A percentile compares a stretch with the other conserved stretches of the same genome.
Conservation (phyloP, 2,113 vertebrate genomes). For the Machaerirhynchus nigripectus region DNA sequence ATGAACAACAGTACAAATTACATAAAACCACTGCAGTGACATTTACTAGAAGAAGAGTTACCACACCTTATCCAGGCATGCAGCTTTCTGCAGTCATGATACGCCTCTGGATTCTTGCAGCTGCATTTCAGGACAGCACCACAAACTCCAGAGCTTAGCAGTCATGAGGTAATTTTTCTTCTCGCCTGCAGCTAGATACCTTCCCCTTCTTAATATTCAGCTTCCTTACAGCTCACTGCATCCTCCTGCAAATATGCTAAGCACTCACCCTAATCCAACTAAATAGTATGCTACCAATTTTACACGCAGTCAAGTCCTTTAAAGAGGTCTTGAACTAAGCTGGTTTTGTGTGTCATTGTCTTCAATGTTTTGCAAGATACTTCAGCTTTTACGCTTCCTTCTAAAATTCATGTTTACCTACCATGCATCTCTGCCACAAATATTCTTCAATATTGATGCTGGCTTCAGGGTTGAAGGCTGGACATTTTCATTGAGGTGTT, state of each 20-base stretch:
- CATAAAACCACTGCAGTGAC: background rate
- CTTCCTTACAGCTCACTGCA: background rate
- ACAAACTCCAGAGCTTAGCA: background rate
- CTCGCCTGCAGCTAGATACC: background rate
- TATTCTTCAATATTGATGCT: background rate
- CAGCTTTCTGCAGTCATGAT: background rate
- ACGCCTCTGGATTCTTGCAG: background rate
- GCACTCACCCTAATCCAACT: background rate
- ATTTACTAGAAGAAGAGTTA: background rate
- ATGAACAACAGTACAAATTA: background rate
- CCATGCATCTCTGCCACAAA: accelerated
- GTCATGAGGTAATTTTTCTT: background rate
- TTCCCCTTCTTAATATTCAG: background rate
- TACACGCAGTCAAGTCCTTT: background rate
- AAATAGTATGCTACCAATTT: background rate
- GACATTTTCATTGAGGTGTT: background rate
- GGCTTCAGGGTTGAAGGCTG: background rate
- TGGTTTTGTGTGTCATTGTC: background rate
- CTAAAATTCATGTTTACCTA: background rate
- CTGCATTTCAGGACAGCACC: background rate
- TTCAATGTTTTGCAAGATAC: background rate
- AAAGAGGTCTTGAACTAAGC: background rate
- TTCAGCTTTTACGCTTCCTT: background rate
- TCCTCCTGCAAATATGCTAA: background rate
- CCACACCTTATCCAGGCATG: background rate